Conservation (phyloP, 2,113 vertebrate genomes). For the Lamprologus ornatipinnis region DNA sequence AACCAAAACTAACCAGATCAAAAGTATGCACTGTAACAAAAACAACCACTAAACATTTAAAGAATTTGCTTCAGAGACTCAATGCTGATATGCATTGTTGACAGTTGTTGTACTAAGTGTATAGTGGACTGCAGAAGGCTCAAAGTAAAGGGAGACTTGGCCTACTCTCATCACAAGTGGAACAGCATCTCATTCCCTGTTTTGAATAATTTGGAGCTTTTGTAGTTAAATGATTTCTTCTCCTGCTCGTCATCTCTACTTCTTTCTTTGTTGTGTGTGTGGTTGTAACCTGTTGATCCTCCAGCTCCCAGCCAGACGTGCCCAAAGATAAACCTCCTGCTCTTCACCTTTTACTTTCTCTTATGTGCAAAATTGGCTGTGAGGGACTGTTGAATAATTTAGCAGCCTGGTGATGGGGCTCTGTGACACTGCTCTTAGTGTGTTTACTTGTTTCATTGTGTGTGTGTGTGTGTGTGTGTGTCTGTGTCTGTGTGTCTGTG, state of each 20-base stretch:
- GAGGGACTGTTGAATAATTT: conserved; percentile 39
- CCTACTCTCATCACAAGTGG: neutral
- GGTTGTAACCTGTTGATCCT: conserved; percentile 14
- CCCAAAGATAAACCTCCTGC: neutral
- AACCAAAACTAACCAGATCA: neutral
- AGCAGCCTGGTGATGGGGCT: neutral
- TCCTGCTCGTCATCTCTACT: neutral
- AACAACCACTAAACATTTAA: neutral
- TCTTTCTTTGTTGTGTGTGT: neutral
- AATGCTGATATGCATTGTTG: neutral
- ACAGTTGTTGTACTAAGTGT: neutral
- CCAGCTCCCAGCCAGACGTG: neutral
- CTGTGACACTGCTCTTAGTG: conserved; percentile 18
- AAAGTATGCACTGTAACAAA: neutral
- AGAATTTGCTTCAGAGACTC: neutral
- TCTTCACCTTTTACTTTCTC: conserved; percentile 9
- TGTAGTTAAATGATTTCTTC: neutral
- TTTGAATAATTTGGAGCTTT: neutral
- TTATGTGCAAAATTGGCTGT: conserved; percentile 40
- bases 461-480: neutral
- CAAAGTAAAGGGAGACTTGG: neutral
- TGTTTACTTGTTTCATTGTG: neutral
- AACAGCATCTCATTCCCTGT: neutral
- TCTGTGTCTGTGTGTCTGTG: neutral
- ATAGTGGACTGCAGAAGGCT: neutral